Percentiles rank a stretch among this genome's conserved stretches.
Evolutionary conservation across 2,888 invertebrate genomes (phyloP).

Genomic region (Harpalus rufipes): DNA sequence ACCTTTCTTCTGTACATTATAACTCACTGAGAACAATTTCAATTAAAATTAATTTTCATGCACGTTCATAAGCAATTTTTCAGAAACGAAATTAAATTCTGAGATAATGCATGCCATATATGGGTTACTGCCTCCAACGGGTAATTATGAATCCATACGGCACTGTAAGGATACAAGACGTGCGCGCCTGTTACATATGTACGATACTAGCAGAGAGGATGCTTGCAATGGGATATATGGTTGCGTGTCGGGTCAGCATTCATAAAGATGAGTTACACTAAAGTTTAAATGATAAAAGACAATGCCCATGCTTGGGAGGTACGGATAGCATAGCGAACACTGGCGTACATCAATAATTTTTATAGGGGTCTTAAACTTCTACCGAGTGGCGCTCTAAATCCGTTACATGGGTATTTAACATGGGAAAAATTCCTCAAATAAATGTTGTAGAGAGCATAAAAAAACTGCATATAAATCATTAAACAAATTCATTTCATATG

Average conservation of each 20-base stretch:
- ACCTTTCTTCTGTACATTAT: slow-evolving; percentile 54
- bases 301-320: slow-evolving; percentile 46
- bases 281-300: slow-evolving; percentile 65
- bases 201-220: slow-evolving; percentile 12
- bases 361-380: no score
- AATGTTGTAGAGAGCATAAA: no score
- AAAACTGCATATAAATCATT: no score
- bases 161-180: slow-evolving; percentile 30
- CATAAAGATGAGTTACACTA: slow-evolving; percentile 64
- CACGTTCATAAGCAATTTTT: slow-evolving; percentile 64
- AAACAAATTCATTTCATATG: no score
- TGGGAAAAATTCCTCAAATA: no score
- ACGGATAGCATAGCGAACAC: neutral
- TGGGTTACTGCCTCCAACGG: slow-evolving; percentile 45
- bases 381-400: no score
- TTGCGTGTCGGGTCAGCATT: slow-evolving; percentile 58
- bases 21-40: slow-evolving; percentile 53
- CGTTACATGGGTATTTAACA: no score
- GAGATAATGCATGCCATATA: slow-evolving; percentile 50
- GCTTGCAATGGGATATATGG: slow-evolving; percentile 21
- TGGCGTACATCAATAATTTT: neutral
- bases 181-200: slow-evolving; percentile 36
- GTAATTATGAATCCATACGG: slow-evolving; percentile 63
- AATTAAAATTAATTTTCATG: slow-evolving; percentile 65
- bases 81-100: slow-evolving; percentile 59